Evolutionary conservation across 2,113 vertebrate species (phyloP).

Genomic region (Crotalus horridus): DNA sequence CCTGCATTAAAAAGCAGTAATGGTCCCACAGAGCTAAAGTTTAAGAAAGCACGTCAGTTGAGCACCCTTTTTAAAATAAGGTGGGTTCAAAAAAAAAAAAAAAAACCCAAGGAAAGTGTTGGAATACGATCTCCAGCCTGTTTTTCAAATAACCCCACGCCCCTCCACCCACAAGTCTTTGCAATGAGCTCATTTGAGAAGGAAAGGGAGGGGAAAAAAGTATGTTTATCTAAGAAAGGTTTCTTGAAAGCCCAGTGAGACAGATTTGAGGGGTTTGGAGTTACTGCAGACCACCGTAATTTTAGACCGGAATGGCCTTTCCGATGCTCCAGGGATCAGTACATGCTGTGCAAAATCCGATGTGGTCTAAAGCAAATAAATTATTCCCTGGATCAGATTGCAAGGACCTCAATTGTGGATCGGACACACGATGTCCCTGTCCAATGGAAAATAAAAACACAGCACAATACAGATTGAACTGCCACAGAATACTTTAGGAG

Average conservation of each 20-base stretch:
- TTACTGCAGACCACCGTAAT: constrained; percentile 7
- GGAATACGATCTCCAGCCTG: constrained; percentile 28
- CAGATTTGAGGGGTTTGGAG: constrained; percentile 30
- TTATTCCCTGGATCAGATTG: constrained; percentile 28
- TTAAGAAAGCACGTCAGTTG: not conserved
- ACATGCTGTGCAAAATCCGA: constrained; percentile 15
- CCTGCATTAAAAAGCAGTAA: not conserved
- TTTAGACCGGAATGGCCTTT: constrained; percentile 19
- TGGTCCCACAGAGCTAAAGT: not conserved
- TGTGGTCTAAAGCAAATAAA: constrained; percentile 30
- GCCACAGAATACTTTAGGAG: not conserved
- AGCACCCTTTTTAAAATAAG: not conserved
- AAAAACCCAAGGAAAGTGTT: constrained; percentile 25
- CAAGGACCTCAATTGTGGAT: constrained; percentile 7
- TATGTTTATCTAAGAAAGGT: constrained; percentile 42
- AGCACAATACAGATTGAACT: constrained; percentile 2
- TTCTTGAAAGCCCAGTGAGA: constrained; percentile 41
- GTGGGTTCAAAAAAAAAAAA: not conserved
- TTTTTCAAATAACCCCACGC: not conserved
- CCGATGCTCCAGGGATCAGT: not conserved
- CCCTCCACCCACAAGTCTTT: not conserved
- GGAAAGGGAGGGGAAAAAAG: constrained; percentile 49
- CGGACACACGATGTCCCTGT: not conserved
- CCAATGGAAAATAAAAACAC: not conserved
- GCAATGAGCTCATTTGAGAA: constrained; percentile 52